Conservation (phyloP, 1,140 invertebrate genomes). For the Phymorhynchus buccinoides region DNA sequence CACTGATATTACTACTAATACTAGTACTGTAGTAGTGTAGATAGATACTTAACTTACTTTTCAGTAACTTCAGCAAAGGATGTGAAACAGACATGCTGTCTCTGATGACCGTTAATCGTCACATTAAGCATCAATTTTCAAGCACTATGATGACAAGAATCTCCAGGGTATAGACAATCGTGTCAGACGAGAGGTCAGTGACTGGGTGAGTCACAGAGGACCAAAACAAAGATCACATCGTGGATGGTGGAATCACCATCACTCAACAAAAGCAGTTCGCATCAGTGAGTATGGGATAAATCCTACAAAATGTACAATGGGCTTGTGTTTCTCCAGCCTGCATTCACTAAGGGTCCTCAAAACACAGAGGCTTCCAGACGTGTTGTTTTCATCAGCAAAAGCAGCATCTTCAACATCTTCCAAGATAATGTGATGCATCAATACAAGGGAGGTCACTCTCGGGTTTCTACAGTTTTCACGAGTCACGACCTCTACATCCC, state of each 20-base stretch:
- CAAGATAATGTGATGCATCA: neutral
- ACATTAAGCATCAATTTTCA: neutral
- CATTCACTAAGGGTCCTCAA: neutral
- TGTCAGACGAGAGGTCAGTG: neutral
- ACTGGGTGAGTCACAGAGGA: too few species aligned
- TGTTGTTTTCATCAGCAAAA: neutral
- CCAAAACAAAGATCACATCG: neutral
- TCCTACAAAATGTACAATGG: neutral
- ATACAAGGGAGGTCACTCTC: neutral
- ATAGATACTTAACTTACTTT: too few species aligned
- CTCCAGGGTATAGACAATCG: neutral
- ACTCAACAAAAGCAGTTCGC: neutral
- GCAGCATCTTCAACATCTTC: neutral
- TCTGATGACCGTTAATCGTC: neutral
- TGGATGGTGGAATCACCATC: neutral
- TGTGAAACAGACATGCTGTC: slow-evolving; percentile 47
- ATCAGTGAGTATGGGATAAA: neutral
- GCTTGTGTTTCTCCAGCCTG: neutral
- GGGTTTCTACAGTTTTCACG: too few species aligned
- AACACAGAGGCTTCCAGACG: neutral
- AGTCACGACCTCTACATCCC: too few species aligned
- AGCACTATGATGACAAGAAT: neutral
- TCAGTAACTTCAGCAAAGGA: slow-evolving; percentile 50
- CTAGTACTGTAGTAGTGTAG: too few species aligned
- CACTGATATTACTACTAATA: too few species aligned